Percentiles rank a stretch among this genome's conserved stretches.
Conservation (phyloP, 2,888 invertebrate genomes). For the Clusia tigrina region DNA sequence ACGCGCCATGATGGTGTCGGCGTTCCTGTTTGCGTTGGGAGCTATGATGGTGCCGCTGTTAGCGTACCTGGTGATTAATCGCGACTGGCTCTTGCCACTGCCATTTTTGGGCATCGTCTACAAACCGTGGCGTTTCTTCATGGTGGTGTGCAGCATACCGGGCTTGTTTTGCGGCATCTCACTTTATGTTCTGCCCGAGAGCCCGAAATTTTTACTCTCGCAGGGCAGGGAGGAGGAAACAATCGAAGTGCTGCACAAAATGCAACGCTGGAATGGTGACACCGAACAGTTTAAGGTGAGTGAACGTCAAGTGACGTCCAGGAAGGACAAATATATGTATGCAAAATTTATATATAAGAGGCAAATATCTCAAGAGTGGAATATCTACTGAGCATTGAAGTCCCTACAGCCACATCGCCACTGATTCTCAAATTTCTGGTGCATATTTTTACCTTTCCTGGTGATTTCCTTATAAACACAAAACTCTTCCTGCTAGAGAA, state of each 20-base stretch:
- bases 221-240: constrained; percentile 48
- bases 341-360: too few species aligned
- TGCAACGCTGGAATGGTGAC: constrained; percentile 49
- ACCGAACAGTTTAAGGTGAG: constrained; percentile 38
- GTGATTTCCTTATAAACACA: too few species aligned
- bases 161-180: constrained; percentile 50
- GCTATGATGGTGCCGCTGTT: constrained; percentile 54
- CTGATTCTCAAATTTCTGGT: too few species aligned
- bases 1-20: constrained; percentile 59
- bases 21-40: constrained; percentile 54
- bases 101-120: constrained; percentile 48
- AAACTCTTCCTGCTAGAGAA: too few species aligned
- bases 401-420: too few species aligned
- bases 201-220: constrained; percentile 57
- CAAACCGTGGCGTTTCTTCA: constrained; percentile 59
- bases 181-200: constrained; percentile 53
- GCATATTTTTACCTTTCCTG: neutral
- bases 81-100: constrained; percentile 49
- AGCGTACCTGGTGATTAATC: constrained; percentile 55
- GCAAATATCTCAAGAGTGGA: too few species aligned
- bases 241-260: constrained; percentile 46
- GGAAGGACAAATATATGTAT: too few species aligned
- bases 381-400: too few species aligned
- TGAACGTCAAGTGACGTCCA: too few species aligned
- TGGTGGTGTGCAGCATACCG: constrained; percentile 53